Conservation (phyloP, 2,113 vertebrate species). For the Siniperca chuatsi region DNA sequence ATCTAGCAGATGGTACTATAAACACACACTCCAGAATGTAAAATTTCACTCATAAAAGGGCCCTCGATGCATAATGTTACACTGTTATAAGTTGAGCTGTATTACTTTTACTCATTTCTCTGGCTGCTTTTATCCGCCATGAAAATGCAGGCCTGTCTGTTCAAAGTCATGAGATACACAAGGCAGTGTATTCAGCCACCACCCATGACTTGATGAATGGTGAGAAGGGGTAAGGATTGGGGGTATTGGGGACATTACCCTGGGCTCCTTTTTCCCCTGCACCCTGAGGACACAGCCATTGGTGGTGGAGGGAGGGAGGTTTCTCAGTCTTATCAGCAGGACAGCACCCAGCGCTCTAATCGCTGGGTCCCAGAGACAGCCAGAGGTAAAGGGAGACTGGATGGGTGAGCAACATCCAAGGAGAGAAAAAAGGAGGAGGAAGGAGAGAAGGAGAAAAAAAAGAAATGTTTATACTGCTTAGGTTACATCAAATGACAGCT, state of each 20-base stretch:
- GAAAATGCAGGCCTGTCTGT: constrained; percentile 48
- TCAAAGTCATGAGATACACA: constrained; percentile 45
- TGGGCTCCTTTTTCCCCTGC: constrained; percentile 47
- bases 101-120: constrained; percentile 36
- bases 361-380: constrained; percentile 83
- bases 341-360: constrained; percentile 87
- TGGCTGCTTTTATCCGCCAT: constrained; percentile 50
- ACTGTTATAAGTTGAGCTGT: constrained; percentile 35
- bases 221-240: constrained; percentile 32
- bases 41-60: constrained; percentile 36
- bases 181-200: constrained; percentile 44
- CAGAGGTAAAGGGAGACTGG: constrained; percentile 64
- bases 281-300: constrained; percentile 71
- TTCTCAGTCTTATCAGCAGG: constrained; percentile 88
- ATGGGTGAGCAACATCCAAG: constrained; percentile 67
- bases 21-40: constrained; percentile 54
- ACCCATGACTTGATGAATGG: constrained; percentile 50
- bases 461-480: constrained; percentile 63
- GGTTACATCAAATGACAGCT: constrained; percentile 72
- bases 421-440: constrained; percentile 13
- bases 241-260: constrained; percentile 47
- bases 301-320: constrained; percentile 59
- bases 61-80: constrained; percentile 47
- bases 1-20: constrained; percentile 58
- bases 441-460: not conserved